Evolutionary conservation across 2,797 vertebrate species (phyloP), one percentile per base, ranked within the genome.

Genomic region (Aeoliscus strigatus): DNA sequence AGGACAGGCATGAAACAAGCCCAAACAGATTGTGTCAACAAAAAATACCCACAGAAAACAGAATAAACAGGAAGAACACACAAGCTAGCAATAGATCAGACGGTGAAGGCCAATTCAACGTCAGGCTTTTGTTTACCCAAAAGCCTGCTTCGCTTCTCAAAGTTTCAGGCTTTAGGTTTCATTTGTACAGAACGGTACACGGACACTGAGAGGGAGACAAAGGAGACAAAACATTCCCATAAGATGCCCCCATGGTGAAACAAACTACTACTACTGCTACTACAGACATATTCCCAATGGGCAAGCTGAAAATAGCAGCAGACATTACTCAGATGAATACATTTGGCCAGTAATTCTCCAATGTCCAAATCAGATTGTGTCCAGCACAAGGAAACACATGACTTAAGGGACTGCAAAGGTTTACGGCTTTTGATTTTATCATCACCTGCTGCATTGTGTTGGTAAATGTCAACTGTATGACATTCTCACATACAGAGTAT

Each of bases 211-310:
- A 49, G 2, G 8, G 17, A 60, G 15, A 70, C 31, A 48, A 59
- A 61, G 25, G 55, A 39, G 36, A 55, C 23, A 24, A 41, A 30
- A 14, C 24, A 24, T 32, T n/a, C 32, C 17, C 30, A 38, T n/a
- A 8, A 14, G 13, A 44, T 14, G 29, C 51, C 43, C 25, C n/a
- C 3, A 18, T 36, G 54, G 42, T 33, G 52, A 67, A 68, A 65
- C 30, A 44, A 55, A 60, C 50, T 31, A 47, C 60, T 43, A 53
- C 46, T 37, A 41, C 43, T 66, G 65, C 72, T 73, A 80, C 61
- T 23, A 36, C 40, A 43, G 62, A 51, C 37, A 66, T 37, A 75
- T 66, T 73, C 66, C 56, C 29, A 39, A 37, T 10, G 12, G 39
- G 42, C 27, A 65, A 28, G 35, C 36, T 69, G 60, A 18, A 64